Percentiles rank a stretch among this genome's conserved stretches.
Evolutionary conservation across 2,888 invertebrate species (phyloP).

Genomic region (Rhodophaea formosa): DNA sequence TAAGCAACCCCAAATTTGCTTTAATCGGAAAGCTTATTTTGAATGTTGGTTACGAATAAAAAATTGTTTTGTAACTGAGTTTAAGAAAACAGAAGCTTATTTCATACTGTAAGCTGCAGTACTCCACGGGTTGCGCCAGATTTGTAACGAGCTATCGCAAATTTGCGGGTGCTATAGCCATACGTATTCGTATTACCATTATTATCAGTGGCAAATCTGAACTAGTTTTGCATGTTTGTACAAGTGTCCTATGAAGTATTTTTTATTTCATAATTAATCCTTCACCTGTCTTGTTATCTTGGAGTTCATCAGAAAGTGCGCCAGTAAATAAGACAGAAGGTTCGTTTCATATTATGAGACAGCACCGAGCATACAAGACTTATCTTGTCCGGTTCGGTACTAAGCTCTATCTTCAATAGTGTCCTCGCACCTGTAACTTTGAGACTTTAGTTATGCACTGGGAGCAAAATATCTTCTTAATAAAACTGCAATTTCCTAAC

Average conservation of each 20-base stretch:
- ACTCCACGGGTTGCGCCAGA: not conserved
- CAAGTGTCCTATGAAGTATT: constrained; percentile 2
- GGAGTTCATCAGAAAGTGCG: constrained; percentile 12
- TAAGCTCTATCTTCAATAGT: not conserved
- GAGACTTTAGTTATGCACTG: too few species aligned
- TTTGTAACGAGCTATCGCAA: not conserved
- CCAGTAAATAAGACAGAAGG: not conserved
- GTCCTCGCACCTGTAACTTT: too few species aligned
- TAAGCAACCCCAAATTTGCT: too few species aligned
- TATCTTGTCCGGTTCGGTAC: not conserved
- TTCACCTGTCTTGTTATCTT: constrained; percentile 14
- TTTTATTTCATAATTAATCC: constrained; percentile 10
- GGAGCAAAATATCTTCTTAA: too few species aligned
- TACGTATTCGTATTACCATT: not conserved
- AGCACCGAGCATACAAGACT: too few species aligned
- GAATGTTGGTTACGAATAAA: too few species aligned
- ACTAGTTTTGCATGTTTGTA: constrained; percentile 10
- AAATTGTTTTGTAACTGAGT: too few species aligned
- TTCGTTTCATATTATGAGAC: too few species aligned
- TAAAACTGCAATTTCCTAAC: too few species aligned
- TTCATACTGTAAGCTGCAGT: too few species aligned
- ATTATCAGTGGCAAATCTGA: constrained; percentile 12
- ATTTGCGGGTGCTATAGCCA: not conserved
- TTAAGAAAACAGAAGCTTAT: too few species aligned
- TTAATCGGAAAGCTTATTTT: too few species aligned